Evolutionary conservation across 1,140 invertebrate genomes (phyloP), one percentile per base, ranked within the genome.

Genomic region (Drosophila erecta): DNA sequence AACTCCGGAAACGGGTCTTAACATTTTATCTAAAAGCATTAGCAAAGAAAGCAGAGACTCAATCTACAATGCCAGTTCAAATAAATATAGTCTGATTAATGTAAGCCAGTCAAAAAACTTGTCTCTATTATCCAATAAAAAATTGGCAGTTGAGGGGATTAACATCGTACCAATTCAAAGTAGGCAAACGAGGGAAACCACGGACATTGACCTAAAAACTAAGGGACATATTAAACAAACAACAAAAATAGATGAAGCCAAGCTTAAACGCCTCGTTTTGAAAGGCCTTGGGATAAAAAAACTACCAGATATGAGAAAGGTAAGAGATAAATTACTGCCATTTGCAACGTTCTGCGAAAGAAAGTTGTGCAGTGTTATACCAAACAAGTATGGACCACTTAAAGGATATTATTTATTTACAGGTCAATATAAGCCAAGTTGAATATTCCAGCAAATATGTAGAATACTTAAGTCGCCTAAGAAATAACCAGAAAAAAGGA

Each of bases 361-460:
- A 15, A 3, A 4, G 3, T 15, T 30, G 30, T 30, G 30, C 30
- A 30, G n/a, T n/a, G 10, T 6, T 15, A 14, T 30, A 17, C 5
- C 17, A 15, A 56, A 17, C n/a, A 5, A 27, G 41, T 41, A 44
- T 27, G 2, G 24, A 5, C 11, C 4, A 15, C 22, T 44, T 33
- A 58, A 17, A 58, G 10, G 56, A 20, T 49, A 20, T 53, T 15
- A 37, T 75, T 6, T 78, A 24, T 43, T 79, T 90, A 20, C 72
- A 92, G 91, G 79, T 76, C 20, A 92, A 91, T 54, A 90, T 92
- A 14, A 92, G 91, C 47, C 91, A 92, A 67, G 46, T 61, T 38
- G 91, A 92, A 64, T 92, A 92, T 66, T 73, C 74, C 12, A 90
- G 55, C 10, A 92, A 92, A 81, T 92, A 92, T 51, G 46, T 80